These are phyloP conservation scores for Planiliza haematocheilus DNA, from an alignment of 2,113 vertebrate genomes.

Conservation along the genomic window DNA sequence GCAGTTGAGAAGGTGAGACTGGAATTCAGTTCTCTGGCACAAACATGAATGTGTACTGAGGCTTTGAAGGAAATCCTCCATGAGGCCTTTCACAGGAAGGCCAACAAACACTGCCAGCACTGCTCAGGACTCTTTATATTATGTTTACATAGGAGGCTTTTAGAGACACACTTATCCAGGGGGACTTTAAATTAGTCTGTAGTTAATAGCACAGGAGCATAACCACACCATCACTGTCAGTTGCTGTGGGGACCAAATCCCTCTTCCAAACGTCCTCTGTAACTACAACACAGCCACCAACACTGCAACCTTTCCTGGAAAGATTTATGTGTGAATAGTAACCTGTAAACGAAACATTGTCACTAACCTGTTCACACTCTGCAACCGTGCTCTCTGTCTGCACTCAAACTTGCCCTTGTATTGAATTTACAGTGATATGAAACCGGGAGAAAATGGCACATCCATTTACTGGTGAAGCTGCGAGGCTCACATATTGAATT, in stretches of 20 bases:
- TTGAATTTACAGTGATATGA: neutral
- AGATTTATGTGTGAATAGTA: slow-evolving; percentile 32
- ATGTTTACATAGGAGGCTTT: slow-evolving; percentile 67
- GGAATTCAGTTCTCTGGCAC: slow-evolving; percentile 27
- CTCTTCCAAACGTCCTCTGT: slow-evolving; percentile 40
- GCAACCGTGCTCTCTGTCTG: neutral
- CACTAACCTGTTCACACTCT: neutral
- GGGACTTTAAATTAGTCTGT: slow-evolving; percentile 28
- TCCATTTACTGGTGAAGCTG: neutral
- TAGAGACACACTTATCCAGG: slow-evolving; percentile 41
- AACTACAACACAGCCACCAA: slow-evolving; percentile 47
- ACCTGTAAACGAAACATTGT: slow-evolving; percentile 18
- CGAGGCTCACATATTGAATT: neutral
- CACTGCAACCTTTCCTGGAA: neutral
- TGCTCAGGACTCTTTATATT: slow-evolving; percentile 32
- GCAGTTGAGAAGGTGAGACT: slow-evolving; percentile 4
- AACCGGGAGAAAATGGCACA: neutral
- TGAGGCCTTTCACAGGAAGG: slow-evolving; percentile 19
- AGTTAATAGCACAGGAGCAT: slow-evolving; percentile 27
- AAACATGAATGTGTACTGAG: slow-evolving; percentile 33
- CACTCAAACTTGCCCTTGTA: neutral
- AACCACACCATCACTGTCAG: slow-evolving; percentile 6
- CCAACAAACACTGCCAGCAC: slow-evolving; percentile 18
- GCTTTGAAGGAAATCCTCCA: slow-evolving; percentile 21
- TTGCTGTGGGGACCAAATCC: slow-evolving; percentile 47